phyloP scores from a whole-genome alignment of 2,113 vertebrate species.

The Rafetus swinhoei region DNA sequence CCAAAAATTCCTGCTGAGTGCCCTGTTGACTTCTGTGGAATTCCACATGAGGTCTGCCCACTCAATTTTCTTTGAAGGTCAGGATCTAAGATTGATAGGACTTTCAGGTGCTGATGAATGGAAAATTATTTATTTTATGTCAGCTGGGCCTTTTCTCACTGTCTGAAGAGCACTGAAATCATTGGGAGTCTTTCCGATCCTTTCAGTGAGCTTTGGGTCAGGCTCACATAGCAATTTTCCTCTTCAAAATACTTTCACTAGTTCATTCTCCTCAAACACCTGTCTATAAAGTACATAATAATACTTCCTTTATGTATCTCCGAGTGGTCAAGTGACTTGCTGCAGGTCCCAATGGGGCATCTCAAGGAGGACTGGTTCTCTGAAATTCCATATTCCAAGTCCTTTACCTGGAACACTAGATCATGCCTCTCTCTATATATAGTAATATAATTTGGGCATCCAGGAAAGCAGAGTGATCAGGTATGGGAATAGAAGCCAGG shows the following conservation, averaged over 20 bases:
- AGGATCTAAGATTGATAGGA: background rate
- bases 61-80: constrained; percentile 15
- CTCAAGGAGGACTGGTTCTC: background rate
- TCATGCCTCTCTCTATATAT: background rate
- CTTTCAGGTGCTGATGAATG: background rate
- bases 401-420: background rate
- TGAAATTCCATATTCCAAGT: background rate
- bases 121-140: constrained; percentile 18
- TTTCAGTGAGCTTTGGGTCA: constrained; percentile 1
- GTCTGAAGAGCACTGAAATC: background rate
- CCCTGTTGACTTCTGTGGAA: background rate
- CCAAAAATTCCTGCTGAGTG: background rate
- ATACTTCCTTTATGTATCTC: background rate
- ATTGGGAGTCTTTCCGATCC: background rate
- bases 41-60: constrained; percentile 17
- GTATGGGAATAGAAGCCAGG: rapidly evolving
- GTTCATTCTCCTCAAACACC: background rate
- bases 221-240: background rate
- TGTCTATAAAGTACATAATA: background rate
- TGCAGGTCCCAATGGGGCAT: background rate
- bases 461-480: background rate
- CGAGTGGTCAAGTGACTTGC: background rate
- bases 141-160: background rate
- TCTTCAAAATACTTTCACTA: background rate
- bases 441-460: background rate